phyloP scores from a whole-genome alignment of 92 coral and sea anemone species.

The Diadumene lineata region DNA sequence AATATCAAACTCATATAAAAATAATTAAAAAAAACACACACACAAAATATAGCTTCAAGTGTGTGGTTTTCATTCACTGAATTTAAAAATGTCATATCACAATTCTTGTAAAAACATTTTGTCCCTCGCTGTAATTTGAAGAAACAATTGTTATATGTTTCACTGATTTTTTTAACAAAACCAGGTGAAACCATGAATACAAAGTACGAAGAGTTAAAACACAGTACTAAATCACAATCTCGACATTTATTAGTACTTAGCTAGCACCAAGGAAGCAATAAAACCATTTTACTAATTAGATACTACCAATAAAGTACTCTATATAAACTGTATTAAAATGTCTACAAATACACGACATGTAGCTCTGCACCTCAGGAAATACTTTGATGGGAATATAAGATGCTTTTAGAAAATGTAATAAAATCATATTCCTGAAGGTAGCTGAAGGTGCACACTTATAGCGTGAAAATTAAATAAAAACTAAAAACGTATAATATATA shows the following conservation, averaged over 20 bases:
- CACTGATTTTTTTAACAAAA: background rate
- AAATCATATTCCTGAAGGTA: background rate
- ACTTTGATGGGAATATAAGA: constrained; percentile 3
- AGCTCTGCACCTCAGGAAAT: background rate
- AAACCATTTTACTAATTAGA: constrained; percentile 19
- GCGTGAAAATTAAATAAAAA: no score
- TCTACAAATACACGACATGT: background rate
- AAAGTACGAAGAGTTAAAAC: background rate
- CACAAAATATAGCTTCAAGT: no score
- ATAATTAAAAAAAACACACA: no score
- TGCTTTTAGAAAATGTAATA: background rate
- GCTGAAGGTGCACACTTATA: no score
- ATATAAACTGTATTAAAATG: background rate
- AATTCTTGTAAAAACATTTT: no score
- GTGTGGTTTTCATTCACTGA: no score
- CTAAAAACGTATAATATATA: no score
- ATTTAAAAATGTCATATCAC: no score
- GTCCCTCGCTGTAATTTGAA: no score
- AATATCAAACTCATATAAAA: no score
- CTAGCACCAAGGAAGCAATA: background rate
- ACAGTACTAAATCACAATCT: constrained; percentile 19
- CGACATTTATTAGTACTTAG: constrained; percentile 36
- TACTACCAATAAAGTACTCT: background rate
- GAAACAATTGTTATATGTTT: no score
- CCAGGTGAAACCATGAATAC: constrained; percentile 14